A percentile compares a stretch with the other conserved stretches of the same genome.
Evolutionary conservation across 2,113 vertebrate genomes (phyloP).

Genomic region (human): GRCh38 chr21:37581001-37581500

Average conservation of each 20-base stretch:
- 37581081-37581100: background rate
- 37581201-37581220: background rate
- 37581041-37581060: background rate
- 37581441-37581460: too few species aligned
- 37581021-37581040: background rate
- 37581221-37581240: background rate
- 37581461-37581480: background rate
- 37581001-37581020: background rate
- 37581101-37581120: background rate
- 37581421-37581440: background rate
- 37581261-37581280: background rate
- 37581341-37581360: background rate
- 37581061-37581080: background rate
- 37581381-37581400: background rate
- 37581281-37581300: background rate
- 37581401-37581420: background rate
- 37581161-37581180: background rate
- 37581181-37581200: background rate
- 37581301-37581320: background rate
- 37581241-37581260: background rate
- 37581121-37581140: constrained; percentile 15
- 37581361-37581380: background rate
- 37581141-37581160: background rate
- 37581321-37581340: background rate
- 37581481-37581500: background rate